These are phyloP conservation scores for Pogonomyrmex californicus DNA, from an alignment of 1,140 invertebrate genomes.

Conservation along the genomic window DNA sequence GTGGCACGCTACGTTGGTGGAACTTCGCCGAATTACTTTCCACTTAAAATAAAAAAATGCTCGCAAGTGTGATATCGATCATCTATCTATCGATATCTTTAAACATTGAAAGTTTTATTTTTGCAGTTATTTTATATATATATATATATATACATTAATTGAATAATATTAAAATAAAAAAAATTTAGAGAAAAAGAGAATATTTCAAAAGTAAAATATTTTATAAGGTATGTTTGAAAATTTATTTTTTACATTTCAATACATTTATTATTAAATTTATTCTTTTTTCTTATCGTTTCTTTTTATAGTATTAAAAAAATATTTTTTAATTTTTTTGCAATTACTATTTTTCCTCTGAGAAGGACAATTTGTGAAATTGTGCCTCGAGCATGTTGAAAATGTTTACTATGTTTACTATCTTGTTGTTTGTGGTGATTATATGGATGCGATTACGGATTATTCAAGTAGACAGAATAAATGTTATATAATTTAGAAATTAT, in stretches of 20 bases:
- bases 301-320: neutral
- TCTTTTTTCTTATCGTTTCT: too few species aligned
- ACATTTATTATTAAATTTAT: neutral
- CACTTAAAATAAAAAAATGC: neutral
- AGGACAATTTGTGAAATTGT: neutral
- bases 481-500: slow-evolving; percentile 46
- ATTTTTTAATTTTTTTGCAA: neutral
- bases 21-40: neutral
- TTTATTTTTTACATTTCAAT: neutral
- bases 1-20: neutral
- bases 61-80: neutral
- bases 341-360: neutral
- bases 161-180: neutral
- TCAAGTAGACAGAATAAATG: neutral
- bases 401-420: neutral
- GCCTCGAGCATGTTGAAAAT: neutral
- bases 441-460: neutral
- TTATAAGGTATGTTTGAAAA: too few species aligned
- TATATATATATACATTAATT: neutral
- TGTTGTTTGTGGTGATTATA: neutral
- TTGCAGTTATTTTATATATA: neutral
- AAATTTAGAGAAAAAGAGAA: neutral
- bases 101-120: neutral
- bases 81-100: neutral
- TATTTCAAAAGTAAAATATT: neutral